Conservation (phyloP, 2,888 invertebrate species). For the Syrista parreyssii region DNA sequence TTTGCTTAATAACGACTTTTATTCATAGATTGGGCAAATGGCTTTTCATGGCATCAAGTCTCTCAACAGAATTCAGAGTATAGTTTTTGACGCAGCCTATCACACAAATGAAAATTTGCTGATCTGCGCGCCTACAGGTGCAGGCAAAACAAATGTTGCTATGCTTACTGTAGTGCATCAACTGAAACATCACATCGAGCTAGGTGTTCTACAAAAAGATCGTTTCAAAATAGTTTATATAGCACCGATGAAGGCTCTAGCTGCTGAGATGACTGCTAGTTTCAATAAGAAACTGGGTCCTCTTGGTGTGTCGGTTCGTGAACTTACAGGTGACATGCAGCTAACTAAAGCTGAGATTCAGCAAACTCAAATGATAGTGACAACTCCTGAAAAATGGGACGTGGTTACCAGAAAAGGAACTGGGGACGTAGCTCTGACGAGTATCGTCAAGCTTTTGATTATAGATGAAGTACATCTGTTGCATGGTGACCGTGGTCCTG, state of each 20-base stretch:
- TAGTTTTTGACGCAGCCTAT: constrained; percentile 96
- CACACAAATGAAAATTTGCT: constrained; percentile 96
- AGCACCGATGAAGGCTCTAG: constrained; percentile 99
- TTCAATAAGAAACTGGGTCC: constrained; percentile 85
- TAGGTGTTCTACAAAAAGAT: constrained; percentile 86
- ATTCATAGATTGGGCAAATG: constrained; percentile 81
- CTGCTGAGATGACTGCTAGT: constrained; percentile 97
- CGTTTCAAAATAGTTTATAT: constrained; percentile 99
- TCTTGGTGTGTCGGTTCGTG: constrained; percentile 85
- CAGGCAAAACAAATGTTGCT: constrained; percentile 99
- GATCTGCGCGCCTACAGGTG: constrained; percentile 98
- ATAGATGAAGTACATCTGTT: constrained; percentile 97
- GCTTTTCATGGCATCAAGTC: constrained; percentile 89
- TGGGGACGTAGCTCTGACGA: constrained; percentile 88
- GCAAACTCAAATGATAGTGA: constrained; percentile 97
- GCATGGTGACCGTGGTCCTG: constrained; percentile 97
- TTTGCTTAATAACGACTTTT: constrained; percentile 1
- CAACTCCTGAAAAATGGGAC: constrained; percentile 99
- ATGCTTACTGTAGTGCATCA: constrained; percentile 92
- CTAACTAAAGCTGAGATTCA: constrained; percentile 93
- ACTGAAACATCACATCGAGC: constrained; percentile 85
- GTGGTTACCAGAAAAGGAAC: constrained; percentile 96
- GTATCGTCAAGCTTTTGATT: constrained; percentile 91
- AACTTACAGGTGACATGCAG: constrained; percentile 98
- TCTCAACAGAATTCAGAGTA: constrained; percentile 94